A percentile compares a stretch with the other conserved stretches of the same genome.
These are phyloP conservation scores for Lepilemur septentrionalis DNA, from an alignment of 2,797 vertebrate species.

Conservation along the genomic window DNA sequence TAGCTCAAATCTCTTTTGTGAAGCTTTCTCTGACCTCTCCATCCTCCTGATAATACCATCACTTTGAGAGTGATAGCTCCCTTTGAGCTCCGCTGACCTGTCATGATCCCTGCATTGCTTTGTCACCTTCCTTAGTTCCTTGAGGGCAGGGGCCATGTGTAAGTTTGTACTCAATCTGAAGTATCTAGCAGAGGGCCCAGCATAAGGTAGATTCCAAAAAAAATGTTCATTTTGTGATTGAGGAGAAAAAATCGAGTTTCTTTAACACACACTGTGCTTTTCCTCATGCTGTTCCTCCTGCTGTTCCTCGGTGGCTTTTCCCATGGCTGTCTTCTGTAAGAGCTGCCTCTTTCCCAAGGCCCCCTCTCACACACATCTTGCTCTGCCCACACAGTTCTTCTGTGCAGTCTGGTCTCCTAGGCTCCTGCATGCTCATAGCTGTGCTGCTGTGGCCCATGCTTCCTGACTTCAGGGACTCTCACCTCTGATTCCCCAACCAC, in stretches of 20 bases:
- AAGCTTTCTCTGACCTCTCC: background rate
- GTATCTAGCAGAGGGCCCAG: background rate
- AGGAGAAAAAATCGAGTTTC: background rate
- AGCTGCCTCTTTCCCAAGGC: background rate
- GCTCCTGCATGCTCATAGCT: rapidly evolving
- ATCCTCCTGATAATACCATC: background rate
- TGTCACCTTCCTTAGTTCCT: background rate
- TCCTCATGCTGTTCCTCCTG: background rate
- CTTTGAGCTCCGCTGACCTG: background rate
- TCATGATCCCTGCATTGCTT: background rate
- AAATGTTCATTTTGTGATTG: background rate
- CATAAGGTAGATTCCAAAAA: background rate
- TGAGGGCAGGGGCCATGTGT: background rate
- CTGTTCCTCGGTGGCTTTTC: background rate
- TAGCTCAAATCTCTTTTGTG: background rate
- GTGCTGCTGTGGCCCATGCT: background rate
- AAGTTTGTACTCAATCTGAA: background rate
- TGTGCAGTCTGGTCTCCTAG: background rate
- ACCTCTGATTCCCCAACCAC: background rate
- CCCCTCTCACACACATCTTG: rapidly evolving
- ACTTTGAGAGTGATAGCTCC: background rate
- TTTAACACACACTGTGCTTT: background rate
- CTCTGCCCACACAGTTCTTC: background rate
- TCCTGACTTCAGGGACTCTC: background rate
- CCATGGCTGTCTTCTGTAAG: no score